phyloP scores from a whole-genome alignment of 2,113 vertebrate species.

The Scatophagus argus region DNA sequence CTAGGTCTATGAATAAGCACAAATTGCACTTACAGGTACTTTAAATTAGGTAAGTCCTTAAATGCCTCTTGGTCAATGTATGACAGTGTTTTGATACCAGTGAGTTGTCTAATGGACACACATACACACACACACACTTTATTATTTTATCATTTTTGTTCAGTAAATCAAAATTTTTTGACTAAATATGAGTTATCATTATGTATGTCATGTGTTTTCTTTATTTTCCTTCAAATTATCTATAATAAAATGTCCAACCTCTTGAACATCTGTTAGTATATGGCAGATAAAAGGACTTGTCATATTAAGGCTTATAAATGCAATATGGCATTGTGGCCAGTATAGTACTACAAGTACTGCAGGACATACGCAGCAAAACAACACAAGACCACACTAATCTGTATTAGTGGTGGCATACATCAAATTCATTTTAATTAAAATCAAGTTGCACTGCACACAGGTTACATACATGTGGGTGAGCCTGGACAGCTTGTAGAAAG shows the following conservation, averaged over 20 bases:
- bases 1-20: background rate
- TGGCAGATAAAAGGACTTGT: no score
- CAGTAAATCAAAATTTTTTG: no score
- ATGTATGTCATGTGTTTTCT: background rate
- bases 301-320: no score
- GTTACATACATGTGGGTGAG: slow-evolving; percentile 70
- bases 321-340: background rate
- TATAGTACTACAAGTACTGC: background rate
- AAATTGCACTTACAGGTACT: slow-evolving; percentile 89
- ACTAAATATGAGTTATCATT: background rate
- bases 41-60: slow-evolving; percentile 88
- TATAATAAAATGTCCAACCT: no score
- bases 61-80: slow-evolving; percentile 88
- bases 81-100: slow-evolving; percentile 86
- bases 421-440: background rate
- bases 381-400: background rate
- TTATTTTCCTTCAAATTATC: background rate
- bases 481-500: slow-evolving; percentile 67
- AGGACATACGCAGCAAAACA: background rate
- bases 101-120: slow-evolving; percentile 86
- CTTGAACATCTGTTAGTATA: no score
- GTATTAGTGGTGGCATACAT: background rate
- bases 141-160: background rate
- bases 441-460: background rate
- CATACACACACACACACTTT: slow-evolving; percentile 1